These are phyloP conservation scores for Eupeodes latifasciatus DNA, from an alignment of 2,888 invertebrate species.

Conservation along the genomic window DNA sequence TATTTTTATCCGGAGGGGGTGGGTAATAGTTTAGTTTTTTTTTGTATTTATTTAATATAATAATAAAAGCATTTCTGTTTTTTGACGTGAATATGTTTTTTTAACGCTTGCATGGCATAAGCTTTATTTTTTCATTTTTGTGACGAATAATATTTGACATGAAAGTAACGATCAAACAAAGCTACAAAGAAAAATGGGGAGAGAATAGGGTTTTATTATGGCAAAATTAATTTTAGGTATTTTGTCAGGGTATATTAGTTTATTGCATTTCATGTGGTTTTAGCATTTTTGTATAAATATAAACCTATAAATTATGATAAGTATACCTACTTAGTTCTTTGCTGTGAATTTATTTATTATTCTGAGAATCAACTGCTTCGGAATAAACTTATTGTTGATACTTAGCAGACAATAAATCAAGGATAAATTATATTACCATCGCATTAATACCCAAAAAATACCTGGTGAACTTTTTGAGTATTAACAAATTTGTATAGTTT, in stretches of 20 bases:
- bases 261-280: conserved; percentile 51
- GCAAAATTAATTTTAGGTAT: background rate
- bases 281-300: conserved; percentile 1
- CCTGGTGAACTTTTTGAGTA: too few relatives aligned
- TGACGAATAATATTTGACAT: conserved; percentile 60
- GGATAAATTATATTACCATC: too few relatives aligned
- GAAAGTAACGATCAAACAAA: conserved; percentile 71
- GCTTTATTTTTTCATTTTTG: conserved; percentile 4
- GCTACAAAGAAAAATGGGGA: background rate
- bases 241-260: conserved; percentile 6
- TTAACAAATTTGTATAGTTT: too few relatives aligned
- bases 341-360: conserved; percentile 5
- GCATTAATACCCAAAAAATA: too few relatives aligned
- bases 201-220: conserved; percentile 40
- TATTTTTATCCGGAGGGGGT: conserved; percentile 47
- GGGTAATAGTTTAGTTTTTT: conserved; percentile 1
- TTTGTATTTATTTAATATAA: conserved; percentile 3
- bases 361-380: too few relatives aligned
- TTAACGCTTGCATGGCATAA: conserved; percentile 25
- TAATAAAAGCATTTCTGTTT: background rate
- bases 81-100: conserved; percentile 27
- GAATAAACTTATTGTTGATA: too few relatives aligned
- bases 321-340: background rate
- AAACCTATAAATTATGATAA: background rate
- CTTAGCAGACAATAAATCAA: too few relatives aligned